Conservation (phyloP, 2,888 invertebrate species). For the Arrhopalites spinosus region DNA sequence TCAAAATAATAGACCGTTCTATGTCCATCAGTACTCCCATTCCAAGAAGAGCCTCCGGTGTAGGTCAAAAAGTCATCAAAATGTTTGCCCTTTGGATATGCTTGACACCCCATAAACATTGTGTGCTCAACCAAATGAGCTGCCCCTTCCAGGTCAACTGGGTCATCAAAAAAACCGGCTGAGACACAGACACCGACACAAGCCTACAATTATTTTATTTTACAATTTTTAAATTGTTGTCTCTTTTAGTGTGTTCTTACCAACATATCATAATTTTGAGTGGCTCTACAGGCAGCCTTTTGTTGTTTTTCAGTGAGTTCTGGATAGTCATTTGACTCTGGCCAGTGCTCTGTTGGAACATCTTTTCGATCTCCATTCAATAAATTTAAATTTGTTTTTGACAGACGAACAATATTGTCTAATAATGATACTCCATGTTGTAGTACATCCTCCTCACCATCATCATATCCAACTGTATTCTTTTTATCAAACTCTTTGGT, state of each 20-base stretch:
- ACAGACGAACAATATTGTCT: background rate
- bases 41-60: constrained; percentile 25
- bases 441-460: background rate
- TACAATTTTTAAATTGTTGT: background rate
- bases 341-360: constrained; percentile 1
- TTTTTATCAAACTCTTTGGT: background rate
- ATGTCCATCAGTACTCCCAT: constrained; percentile 31
- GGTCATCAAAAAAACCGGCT: constrained; percentile 23
- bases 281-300: background rate
- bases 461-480: background rate
- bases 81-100: constrained; percentile 10
- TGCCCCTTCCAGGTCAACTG: background rate
- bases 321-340: constrained; percentile 12
- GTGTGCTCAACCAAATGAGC: constrained; percentile 25
- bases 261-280: constrained; percentile 9
- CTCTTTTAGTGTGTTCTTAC: constrained; percentile 7
- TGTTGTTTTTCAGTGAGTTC: constrained; percentile 27
- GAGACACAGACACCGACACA: constrained; percentile 7
- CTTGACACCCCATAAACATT: constrained; percentile 19
- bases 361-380: background rate
- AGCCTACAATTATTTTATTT: background rate
- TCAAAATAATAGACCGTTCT: constrained; percentile 30
- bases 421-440: background rate
- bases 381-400: constrained; percentile 9
- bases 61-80: constrained; percentile 25